Conservation (phyloP, 2,888 invertebrate genomes). For the Spatulosminthurus flaviceps region DNA sequence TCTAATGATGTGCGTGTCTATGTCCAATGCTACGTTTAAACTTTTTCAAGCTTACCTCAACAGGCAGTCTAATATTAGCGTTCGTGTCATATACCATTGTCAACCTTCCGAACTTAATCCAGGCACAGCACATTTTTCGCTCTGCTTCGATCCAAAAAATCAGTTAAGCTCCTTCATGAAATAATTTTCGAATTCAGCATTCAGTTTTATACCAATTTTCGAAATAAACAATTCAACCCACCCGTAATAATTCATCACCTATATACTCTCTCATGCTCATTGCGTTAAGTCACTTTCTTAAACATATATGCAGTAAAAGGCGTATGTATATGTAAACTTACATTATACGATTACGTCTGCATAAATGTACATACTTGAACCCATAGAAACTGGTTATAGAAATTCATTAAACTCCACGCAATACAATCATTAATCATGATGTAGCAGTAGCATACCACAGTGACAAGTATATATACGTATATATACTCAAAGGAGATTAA, state of each 20-base stretch:
- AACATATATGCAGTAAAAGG: slow-evolving; percentile 68
- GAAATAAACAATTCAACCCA: neutral
- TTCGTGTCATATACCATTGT: slow-evolving; percentile 36
- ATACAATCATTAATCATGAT: too few species aligned
- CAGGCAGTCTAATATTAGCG: neutral
- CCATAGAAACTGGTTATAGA: too few species aligned
- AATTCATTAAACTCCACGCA: too few species aligned
- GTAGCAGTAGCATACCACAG: too few species aligned
- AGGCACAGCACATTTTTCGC: slow-evolving; percentile 38
- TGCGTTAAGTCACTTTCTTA: too few species aligned
- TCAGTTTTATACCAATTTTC: neutral
- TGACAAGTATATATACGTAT: too few species aligned
- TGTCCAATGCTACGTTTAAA: slow-evolving; percentile 1
- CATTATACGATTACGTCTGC: too few species aligned
- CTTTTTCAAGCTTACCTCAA: slow-evolving; percentile 21
- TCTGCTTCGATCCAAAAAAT: neutral
- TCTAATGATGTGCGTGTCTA: slow-evolving; percentile 37
- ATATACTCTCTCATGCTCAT: too few species aligned
- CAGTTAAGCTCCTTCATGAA: neutral
- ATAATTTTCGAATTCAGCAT: neutral
- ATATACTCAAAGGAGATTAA: too few species aligned
- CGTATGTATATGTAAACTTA: slow-evolving; percentile 78
- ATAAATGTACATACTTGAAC: too few species aligned
- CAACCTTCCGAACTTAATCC: neutral
- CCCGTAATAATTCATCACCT: too few species aligned